phyloP scores from a whole-genome alignment of 37 sponge, comb jelly and placozoan species.

The Beroe forskalii region DNA sequence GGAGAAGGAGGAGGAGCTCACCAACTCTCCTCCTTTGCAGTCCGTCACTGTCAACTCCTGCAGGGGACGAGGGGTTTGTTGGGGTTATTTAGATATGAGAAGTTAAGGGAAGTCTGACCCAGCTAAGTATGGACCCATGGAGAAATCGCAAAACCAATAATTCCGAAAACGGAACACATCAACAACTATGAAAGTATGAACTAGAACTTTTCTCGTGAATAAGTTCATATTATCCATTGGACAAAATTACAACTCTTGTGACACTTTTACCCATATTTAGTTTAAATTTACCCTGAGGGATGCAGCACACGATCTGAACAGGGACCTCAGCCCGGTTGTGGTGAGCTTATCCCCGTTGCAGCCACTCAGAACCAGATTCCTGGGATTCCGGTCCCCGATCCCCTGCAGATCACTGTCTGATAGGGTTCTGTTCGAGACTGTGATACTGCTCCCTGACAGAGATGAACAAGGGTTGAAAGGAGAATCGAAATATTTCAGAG shows the following conservation, averaged over 20 bases:
- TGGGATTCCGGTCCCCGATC: neutral
- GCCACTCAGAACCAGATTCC: neutral
- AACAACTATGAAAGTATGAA: too few relatives aligned
- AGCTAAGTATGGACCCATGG: neutral
- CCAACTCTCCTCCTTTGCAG: conserved; percentile 25
- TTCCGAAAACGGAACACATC: too few relatives aligned
- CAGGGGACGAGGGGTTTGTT: neutral
- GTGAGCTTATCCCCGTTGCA: conserved; percentile 16
- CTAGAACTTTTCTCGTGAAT: too few relatives aligned
- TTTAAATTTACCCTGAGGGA: conserved; percentile 46
- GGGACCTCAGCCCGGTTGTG: neutral
- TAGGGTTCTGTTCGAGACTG: neutral
- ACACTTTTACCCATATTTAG: too few relatives aligned
- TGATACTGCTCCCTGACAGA: conserved; percentile 17
- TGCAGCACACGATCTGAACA: conserved; percentile 1
- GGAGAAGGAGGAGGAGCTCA: conserved; percentile 39
- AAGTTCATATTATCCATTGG: too few relatives aligned
- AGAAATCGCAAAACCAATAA: neutral
- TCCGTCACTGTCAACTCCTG: conserved; percentile 25
- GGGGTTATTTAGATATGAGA: too few relatives aligned
- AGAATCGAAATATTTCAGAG: too few relatives aligned
- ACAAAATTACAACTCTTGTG: too few relatives aligned
- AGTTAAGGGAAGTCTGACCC: too few relatives aligned
- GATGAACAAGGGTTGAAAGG: neutral
- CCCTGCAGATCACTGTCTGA: neutral